Conservation (phyloP, 2,113 vertebrate genomes). For the Clarias gariepinus region DNA sequence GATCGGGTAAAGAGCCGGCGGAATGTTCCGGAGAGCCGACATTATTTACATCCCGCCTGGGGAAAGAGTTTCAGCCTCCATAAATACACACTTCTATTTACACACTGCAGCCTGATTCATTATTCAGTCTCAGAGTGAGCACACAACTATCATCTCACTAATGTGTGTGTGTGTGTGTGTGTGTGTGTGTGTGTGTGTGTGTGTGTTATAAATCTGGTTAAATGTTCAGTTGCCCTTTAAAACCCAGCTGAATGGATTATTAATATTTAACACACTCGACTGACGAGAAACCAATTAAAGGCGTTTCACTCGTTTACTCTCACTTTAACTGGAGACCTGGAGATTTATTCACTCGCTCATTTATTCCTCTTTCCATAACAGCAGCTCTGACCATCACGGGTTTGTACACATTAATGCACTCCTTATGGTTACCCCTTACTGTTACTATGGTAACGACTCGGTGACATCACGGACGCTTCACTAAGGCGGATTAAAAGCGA, state of each 20-base stretch:
- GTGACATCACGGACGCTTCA: too few relatives aligned
- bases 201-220: not conserved
- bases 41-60: conserved; percentile 20
- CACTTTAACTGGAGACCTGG: not conserved
- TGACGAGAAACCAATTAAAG: conserved; percentile 1
- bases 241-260: not conserved
- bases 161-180: not conserved
- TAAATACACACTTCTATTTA: conserved; percentile 28
- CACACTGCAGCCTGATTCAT: not conserved
- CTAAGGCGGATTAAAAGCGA: too few relatives aligned
- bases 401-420: not conserved
- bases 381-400: not conserved
- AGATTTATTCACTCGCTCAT: not conserved
- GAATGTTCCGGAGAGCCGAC: too few relatives aligned
- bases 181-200: conserved; percentile 6
- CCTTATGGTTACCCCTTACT: too few relatives aligned
- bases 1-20: too few relatives aligned
- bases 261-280: not conserved
- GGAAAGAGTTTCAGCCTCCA: not conserved
- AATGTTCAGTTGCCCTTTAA: not conserved
- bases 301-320: not conserved
- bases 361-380: not conserved
- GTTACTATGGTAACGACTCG: too few relatives aligned
- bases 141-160: not conserved
- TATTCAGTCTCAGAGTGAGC: conserved; percentile 8